These are phyloP conservation scores for Yasuhikotakia modesta DNA, from an alignment of 2,797 vertebrate genomes.

Conservation along the genomic window DNA sequence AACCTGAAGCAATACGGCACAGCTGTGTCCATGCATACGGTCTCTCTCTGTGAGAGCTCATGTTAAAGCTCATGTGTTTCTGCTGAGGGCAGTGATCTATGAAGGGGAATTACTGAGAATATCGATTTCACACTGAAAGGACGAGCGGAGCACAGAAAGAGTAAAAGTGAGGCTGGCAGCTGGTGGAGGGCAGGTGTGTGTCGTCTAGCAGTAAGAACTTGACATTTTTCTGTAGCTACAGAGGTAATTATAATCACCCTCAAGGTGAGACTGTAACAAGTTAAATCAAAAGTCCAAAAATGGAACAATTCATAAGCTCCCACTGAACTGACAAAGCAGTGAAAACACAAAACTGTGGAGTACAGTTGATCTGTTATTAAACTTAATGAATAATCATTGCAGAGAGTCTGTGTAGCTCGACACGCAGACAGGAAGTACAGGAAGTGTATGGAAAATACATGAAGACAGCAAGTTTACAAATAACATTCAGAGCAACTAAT, in stretches of 20 bases:
- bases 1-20: background rate
- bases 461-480: background rate
- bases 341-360: background rate
- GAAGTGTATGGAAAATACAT: background rate
- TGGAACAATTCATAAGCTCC: conserved; percentile 32
- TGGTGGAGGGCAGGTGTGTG: conserved; percentile 29
- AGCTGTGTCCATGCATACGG: background rate
- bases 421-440: background rate
- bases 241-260: conserved; percentile 12
- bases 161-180: background rate
- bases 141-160: conserved; percentile 6
- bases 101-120: conserved; percentile 24
- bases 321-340: background rate
- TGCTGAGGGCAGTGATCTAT: conserved; percentile 36
- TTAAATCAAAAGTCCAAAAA: conserved; percentile 44
- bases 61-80: conserved; percentile 40
- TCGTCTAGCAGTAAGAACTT: conserved; percentile 8
- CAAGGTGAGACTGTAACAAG: conserved; percentile 47
- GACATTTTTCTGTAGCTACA: background rate
- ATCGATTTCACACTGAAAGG: conserved; percentile 24
- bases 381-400: background rate
- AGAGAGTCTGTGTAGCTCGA: background rate
- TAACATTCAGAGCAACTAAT: background rate
- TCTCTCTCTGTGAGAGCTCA: conserved; percentile 10
- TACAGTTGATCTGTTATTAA: background rate